These are phyloP conservation scores for Nycticryphes semicollaris DNA, from an alignment of 2,113 vertebrate genomes.

Conservation along the genomic window DNA sequence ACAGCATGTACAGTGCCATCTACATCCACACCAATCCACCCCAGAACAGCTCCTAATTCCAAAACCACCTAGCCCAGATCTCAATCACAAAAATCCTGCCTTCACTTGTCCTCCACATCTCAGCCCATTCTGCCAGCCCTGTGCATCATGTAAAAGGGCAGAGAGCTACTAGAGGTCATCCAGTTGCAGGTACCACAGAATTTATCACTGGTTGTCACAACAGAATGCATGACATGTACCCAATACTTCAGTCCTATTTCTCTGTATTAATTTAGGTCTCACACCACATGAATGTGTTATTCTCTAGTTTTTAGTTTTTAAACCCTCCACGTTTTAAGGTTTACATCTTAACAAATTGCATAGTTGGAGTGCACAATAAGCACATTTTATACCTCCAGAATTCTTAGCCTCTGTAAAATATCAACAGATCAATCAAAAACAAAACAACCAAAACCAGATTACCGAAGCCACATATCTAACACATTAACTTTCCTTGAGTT, in stretches of 20 bases:
- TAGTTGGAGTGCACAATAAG: neutral
- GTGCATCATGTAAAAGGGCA: neutral
- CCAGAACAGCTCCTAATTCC: neutral
- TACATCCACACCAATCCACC: neutral
- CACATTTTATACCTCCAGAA: neutral
- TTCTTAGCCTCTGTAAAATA: neutral
- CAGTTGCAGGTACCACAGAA: neutral
- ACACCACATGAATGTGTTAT: neutral
- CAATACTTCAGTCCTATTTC: neutral
- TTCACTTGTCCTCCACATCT: neutral
- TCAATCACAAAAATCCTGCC: neutral
- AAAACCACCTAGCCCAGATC: neutral
- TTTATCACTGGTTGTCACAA: neutral
- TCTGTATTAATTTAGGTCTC: neutral
- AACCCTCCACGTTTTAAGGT: neutral
- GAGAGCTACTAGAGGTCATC: neutral
- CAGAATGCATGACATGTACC: neutral
- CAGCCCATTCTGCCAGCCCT: fast-evolving
- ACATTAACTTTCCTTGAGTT: neutral
- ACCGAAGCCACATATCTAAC: neutral
- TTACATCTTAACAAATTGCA: neutral
- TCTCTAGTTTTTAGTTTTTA: neutral
- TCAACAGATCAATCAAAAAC: neutral
- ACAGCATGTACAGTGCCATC: neutral
- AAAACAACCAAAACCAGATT: neutral